Percentiles rank a stretch among this genome's conserved stretches.
These are phyloP conservation scores for Podiceps cristatus DNA, from an alignment of 2,113 vertebrate species.

Conservation along the genomic window DNA sequence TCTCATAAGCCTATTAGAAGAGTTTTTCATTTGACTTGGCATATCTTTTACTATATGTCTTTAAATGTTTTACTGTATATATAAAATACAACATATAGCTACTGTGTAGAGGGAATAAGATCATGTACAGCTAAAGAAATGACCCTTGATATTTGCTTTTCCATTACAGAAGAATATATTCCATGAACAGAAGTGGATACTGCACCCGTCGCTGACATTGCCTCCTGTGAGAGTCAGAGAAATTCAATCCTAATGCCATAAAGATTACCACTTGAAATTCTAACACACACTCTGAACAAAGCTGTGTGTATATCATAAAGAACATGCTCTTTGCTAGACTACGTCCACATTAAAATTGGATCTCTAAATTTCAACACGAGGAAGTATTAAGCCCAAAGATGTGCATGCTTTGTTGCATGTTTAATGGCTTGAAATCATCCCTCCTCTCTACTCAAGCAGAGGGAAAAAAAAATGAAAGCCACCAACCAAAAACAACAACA, in stretches of 20 bases:
- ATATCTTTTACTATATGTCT: neutral
- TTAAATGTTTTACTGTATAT: neutral
- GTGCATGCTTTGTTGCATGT: neutral
- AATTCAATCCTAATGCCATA: neutral
- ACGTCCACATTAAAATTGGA: neutral
- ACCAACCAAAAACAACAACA: too few species aligned
- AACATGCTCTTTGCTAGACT: neutral
- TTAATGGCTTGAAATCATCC: conserved; percentile 13
- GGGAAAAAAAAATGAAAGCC: neutral
- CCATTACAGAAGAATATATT: neutral
- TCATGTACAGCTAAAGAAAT: neutral
- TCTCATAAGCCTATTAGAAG: neutral
- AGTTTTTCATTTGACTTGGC: neutral
- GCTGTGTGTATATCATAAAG: neutral
- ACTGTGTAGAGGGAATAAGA: neutral
- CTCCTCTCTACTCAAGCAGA: neutral
- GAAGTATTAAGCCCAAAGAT: neutral
- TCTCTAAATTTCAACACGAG: neutral
- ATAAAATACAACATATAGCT: neutral
- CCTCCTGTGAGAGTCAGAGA: neutral
- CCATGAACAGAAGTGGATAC: neutral
- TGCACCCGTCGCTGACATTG: neutral
- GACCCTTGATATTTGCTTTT: neutral
- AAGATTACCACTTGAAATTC: neutral
- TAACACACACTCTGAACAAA: neutral